phyloP scores from a whole-genome alignment of 2,888 invertebrate species.

The Heliconius charithonia region DNA sequence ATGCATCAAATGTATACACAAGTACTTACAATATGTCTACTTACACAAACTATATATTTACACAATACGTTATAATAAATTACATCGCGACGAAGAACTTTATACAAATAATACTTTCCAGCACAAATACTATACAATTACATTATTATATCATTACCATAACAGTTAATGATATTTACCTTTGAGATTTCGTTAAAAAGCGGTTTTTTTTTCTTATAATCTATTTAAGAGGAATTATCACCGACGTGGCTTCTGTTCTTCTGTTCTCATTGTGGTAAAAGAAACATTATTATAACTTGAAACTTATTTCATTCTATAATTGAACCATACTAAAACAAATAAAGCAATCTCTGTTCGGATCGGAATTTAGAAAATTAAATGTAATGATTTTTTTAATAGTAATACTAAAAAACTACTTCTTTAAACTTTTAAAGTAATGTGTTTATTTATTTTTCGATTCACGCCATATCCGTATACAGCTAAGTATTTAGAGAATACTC shows the following conservation, averaged over 20 bases:
- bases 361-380: too few relatives aligned
- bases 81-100: conserved; percentile 42
- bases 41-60: conserved; percentile 71
- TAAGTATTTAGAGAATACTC: too few relatives aligned
- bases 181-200: conserved; percentile 22
- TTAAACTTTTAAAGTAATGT: too few relatives aligned
- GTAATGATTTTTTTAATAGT: too few relatives aligned
- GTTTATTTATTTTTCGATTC: too few relatives aligned
- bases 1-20: conserved; percentile 77
- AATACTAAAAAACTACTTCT: too few relatives aligned
- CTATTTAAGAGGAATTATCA: not conserved
- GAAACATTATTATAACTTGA: not conserved
- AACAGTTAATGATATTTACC: conserved; percentile 17
- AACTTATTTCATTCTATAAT: not conserved
- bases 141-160: not conserved
- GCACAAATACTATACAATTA: conserved; percentile 25
- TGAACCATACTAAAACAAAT: not conserved
- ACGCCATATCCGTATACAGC: too few relatives aligned
- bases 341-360: not conserved
- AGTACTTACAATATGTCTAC: conserved; percentile 63
- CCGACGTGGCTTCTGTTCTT: not conserved
- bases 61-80: conserved; percentile 54
- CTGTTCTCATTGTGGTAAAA: not conserved
- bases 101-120: conserved; percentile 65
- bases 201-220: not conserved